phyloP scores from a whole-genome alignment of 2,113 vertebrate genomes.

The Miniopterus natalensis region DNA sequence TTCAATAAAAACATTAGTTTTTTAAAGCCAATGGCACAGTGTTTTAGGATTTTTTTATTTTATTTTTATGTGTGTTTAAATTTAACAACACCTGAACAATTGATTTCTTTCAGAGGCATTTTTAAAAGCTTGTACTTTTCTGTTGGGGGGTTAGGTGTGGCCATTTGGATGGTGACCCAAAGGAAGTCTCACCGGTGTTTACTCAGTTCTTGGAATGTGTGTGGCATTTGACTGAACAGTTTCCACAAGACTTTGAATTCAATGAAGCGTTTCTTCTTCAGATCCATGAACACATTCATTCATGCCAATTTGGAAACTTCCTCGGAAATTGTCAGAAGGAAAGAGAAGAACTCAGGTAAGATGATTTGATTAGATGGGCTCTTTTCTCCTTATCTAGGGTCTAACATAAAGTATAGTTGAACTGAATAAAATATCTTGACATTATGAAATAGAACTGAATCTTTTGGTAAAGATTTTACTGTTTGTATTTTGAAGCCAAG shows the following conservation, averaged over 20 bases:
- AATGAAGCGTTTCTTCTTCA: slow-evolving; percentile 98
- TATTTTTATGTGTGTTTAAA: slow-evolving; percentile 13
- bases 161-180: slow-evolving; percentile 96
- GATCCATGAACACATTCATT: slow-evolving; percentile 98
- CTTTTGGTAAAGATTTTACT: not conserved
- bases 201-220: slow-evolving; percentile 98
- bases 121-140: slow-evolving; percentile 83
- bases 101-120: slow-evolving; percentile 63
- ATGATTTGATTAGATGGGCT: not conserved
- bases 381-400: not conserved
- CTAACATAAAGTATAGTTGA: not conserved
- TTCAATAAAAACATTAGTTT: not conserved
- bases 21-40: not conserved
- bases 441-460: slow-evolving; percentile 45
- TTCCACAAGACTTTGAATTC: slow-evolving; percentile 96
- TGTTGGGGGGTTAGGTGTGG: slow-evolving; percentile 94
- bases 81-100: slow-evolving; percentile 30
- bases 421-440: not conserved
- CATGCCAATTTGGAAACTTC: slow-evolving; percentile 99
- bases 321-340: slow-evolving; percentile 97
- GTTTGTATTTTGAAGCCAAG: slow-evolving; percentile 6
- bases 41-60: not conserved
- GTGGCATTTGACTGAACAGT: slow-evolving; percentile 97
- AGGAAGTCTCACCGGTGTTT: slow-evolving; percentile 98
- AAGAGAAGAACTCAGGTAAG: slow-evolving; percentile 97